A percentile compares a stretch with the other conserved stretches of the same genome.
Conservation (phyloP, 2,113 vertebrate species). For the Lonchura striata region DNA sequence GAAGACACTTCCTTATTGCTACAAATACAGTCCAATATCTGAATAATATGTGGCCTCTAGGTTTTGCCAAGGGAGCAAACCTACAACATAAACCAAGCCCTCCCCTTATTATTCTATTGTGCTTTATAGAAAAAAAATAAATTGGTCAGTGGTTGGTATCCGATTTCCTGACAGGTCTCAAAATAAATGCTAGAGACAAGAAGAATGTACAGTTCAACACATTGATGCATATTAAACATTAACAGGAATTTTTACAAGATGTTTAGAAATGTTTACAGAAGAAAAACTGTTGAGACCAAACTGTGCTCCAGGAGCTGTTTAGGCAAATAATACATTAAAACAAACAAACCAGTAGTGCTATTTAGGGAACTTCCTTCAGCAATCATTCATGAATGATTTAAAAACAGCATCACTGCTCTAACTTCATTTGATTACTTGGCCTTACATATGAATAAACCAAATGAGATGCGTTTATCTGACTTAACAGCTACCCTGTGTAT, state of each 20-base stretch:
- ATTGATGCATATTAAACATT: not conserved
- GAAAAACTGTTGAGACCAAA: not conserved
- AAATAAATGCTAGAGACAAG: not conserved
- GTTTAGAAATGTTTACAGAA: not conserved
- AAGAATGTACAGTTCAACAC: not conserved
- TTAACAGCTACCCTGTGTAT: not conserved
- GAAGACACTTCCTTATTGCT: not conserved
- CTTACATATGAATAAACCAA: not conserved
- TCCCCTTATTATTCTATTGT: not conserved
- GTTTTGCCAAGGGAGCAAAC: not conserved
- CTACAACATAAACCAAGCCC: not conserved
- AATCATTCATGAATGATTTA: not conserved
- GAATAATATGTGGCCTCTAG: not conserved
- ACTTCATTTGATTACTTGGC: not conserved
- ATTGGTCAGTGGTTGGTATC: not conserved
- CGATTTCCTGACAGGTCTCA: not conserved
- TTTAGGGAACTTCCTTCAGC: not conserved
- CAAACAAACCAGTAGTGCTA: not conserved
- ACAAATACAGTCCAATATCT: not conserved
- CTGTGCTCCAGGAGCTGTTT: not conserved
- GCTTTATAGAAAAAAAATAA: not conserved
- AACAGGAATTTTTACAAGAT: not conserved
- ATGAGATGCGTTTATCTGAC: not conserved
- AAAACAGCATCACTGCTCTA: not conserved
- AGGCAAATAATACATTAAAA: not conserved